Conservation (phyloP, 2,797 vertebrate species). For the Gobionotothen gibberifrons region DNA sequence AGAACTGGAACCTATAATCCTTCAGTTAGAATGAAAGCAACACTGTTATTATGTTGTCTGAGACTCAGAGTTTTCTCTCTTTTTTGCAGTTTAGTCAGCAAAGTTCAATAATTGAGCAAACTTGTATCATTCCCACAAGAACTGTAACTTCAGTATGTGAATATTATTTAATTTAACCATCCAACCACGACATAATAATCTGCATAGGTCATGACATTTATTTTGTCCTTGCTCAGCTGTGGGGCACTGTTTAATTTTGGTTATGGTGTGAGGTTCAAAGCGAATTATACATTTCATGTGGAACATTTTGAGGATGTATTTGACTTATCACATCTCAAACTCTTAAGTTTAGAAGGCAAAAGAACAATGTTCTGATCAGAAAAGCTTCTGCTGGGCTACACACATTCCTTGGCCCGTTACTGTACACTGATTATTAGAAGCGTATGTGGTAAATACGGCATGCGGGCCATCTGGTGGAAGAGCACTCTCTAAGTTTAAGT, state of each 20-base stretch:
- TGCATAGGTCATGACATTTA: constrained; percentile 44
- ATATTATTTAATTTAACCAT: constrained; percentile 26
- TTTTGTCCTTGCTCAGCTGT: constrained; percentile 22
- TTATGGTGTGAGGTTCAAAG: constrained; percentile 56
- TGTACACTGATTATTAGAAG: constrained; percentile 52
- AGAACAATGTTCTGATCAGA: constrained; percentile 43
- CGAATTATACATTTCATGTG: constrained; percentile 39
- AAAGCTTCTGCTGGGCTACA: constrained; percentile 46
- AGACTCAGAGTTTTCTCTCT: constrained; percentile 16
- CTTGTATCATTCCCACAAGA: constrained; percentile 18
- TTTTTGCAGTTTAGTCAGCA: constrained; percentile 17
- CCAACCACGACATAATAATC: constrained; percentile 18
- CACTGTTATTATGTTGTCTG: constrained; percentile 33
- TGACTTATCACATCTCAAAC: constrained; percentile 29
- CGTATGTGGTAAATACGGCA: constrained; percentile 41
- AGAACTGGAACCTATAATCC: constrained; percentile 31
- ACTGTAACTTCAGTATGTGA: constrained; percentile 4
- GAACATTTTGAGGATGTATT: constrained; percentile 22
- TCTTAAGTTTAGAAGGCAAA: constrained; percentile 21
- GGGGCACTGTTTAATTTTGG: constrained; percentile 37
- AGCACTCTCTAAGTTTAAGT: constrained; percentile 32
- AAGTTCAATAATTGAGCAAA: constrained; percentile 10
- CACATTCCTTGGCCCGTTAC: constrained; percentile 40
- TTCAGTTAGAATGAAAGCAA: constrained; percentile 34
- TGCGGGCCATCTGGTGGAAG: constrained; percentile 29